Conservation (phyloP, 2,888 invertebrate species). For the Matsumyia berberina region DNA sequence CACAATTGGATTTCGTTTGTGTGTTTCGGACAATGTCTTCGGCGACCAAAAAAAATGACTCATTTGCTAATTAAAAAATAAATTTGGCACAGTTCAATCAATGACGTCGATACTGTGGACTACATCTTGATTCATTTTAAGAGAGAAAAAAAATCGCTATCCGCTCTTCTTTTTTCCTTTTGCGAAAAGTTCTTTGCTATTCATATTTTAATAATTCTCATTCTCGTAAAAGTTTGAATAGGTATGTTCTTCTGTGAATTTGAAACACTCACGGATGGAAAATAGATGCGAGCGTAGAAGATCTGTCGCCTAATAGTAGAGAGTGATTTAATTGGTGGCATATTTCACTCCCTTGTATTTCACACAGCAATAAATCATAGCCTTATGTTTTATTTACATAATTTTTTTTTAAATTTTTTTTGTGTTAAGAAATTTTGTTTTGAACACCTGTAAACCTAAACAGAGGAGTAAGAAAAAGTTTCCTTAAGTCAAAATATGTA, state of each 20-base stretch:
- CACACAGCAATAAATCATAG: constrained; percentile 17
- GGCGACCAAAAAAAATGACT: constrained; percentile 35
- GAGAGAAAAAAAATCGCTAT: not conserved
- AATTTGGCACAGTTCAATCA: constrained; percentile 15
- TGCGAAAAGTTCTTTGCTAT: not conserved
- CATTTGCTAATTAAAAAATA: constrained; percentile 18
- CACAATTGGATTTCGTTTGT: constrained; percentile 4
- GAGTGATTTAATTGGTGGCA: constrained; percentile 14
- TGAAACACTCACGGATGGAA: not conserved
- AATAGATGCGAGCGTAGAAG: constrained; percentile 13
- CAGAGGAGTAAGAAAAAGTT: not conserved
- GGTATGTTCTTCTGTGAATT: not conserved
- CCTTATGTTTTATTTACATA: constrained; percentile 23
- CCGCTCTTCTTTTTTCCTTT: not conserved
- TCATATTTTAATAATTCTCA: not conserved
- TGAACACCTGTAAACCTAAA: constrained; percentile 11
- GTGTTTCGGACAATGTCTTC: constrained; percentile 19
- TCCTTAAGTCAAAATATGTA: not conserved
- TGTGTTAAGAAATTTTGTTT: not conserved
- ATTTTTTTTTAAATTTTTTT: not conserved
- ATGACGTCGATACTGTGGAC: constrained; percentile 23
- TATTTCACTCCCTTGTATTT: constrained; percentile 1
- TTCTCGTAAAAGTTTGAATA: not conserved
- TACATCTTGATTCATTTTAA: not conserved
- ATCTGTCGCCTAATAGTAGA: constrained; percentile 25